phyloP scores from a whole-genome alignment of 2,888 invertebrate genomes.

The Diarsia mendica region DNA sequence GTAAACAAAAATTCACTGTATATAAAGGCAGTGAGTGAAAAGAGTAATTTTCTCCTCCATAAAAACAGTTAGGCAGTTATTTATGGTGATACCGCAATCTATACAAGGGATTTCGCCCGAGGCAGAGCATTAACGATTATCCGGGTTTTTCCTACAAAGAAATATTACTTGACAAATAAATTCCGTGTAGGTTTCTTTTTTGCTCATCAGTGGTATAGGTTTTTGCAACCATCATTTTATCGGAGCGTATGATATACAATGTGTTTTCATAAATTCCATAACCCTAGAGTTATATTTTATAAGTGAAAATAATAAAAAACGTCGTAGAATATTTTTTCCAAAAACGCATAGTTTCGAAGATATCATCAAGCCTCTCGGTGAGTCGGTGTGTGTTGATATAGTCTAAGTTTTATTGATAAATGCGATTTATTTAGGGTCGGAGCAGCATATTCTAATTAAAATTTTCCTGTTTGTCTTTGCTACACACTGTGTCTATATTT shows the following conservation, averaged over 20 bases:
- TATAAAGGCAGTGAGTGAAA: constrained; percentile 86
- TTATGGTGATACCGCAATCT: constrained; percentile 89
- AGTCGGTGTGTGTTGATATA: too few relatives aligned
- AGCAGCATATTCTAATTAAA: too few relatives aligned
- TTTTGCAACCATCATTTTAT: constrained; percentile 63
- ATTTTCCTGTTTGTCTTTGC: too few relatives aligned
- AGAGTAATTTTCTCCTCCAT: constrained; percentile 87
- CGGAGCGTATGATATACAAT: constrained; percentile 23
- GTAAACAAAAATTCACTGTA: constrained; percentile 82
- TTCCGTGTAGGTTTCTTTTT: constrained; percentile 80
- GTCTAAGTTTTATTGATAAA: too few relatives aligned
- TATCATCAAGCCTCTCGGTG: too few relatives aligned
- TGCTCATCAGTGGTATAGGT: constrained; percentile 72
- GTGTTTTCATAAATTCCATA: too few relatives aligned
- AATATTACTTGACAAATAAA: constrained; percentile 88
- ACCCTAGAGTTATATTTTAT: too few relatives aligned
- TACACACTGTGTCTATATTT: too few relatives aligned
- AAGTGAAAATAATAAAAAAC: too few relatives aligned
- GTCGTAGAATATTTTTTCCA: too few relatives aligned
- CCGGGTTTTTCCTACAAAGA: constrained; percentile 84
- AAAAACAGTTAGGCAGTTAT: constrained; percentile 89
- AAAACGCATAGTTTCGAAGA: too few relatives aligned
- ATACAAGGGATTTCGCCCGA: constrained; percentile 87
- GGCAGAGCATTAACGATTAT: constrained; percentile 89
- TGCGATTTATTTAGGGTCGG: too few relatives aligned